Conservation (phyloP, 2,797 vertebrate species). For the Scyliorhinus canicula region DNA sequence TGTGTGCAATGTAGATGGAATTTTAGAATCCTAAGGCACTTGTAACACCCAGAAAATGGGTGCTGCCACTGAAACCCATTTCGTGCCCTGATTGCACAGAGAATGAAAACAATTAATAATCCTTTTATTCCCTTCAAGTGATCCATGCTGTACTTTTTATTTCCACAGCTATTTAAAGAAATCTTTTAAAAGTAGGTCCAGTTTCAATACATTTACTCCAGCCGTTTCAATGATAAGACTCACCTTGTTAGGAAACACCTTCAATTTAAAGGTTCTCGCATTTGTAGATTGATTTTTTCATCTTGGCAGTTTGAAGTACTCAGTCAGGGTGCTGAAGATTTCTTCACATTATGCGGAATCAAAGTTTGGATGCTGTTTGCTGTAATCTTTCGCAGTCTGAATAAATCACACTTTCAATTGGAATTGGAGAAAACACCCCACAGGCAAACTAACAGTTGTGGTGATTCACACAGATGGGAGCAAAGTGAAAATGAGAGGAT, state of each 20-base stretch:
- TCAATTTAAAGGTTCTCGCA: not conserved
- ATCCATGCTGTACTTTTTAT: not conserved
- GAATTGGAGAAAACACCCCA: constrained; percentile 77
- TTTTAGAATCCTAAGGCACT: too few species aligned
- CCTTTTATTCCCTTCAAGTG: not conserved
- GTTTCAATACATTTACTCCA: not conserved
- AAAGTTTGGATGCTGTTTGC: not conserved
- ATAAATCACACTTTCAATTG: constrained; percentile 81
- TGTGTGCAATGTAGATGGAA: too few species aligned
- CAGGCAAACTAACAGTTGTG: constrained; percentile 90
- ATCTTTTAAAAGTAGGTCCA: not conserved
- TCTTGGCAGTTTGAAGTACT: not conserved
- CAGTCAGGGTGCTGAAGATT: not conserved
- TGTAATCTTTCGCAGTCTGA: constrained; percentile 64
- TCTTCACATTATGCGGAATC: not conserved
- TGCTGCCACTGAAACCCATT: too few species aligned
- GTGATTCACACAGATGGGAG: constrained; percentile 91
- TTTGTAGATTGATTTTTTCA: not conserved
- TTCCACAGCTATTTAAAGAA: not conserved
- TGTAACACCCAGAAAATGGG: too few species aligned
- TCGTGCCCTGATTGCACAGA: too few species aligned
- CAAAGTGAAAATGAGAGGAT: constrained; percentile 79
- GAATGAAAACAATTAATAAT: not conserved
- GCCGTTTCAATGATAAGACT: not conserved
- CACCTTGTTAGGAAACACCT: not conserved